Conservation (phyloP, 2,797 vertebrate genomes). For the Yasuhikotakia modesta region DNA sequence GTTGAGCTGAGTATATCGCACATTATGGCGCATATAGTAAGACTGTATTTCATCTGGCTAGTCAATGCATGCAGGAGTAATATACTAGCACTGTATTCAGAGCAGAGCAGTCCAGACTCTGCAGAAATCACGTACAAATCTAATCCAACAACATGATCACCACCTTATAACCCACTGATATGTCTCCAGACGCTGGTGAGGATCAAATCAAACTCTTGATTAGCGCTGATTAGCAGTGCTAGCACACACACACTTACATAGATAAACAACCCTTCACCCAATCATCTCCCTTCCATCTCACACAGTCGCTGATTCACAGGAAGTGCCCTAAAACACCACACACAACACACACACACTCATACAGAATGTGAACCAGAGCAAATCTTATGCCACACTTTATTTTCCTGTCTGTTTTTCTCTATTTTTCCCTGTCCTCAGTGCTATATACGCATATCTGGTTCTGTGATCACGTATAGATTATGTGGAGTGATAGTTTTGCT, state of each 20-base stretch:
- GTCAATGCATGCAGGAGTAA: background rate
- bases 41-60: background rate
- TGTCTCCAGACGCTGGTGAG: background rate
- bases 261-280: background rate
- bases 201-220: conserved; percentile 5
- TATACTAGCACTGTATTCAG: background rate
- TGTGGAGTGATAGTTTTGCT: background rate
- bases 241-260: background rate
- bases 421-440: background rate
- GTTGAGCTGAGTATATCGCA: background rate
- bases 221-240: background rate
- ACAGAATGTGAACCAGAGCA: background rate
- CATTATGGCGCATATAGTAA: background rate
- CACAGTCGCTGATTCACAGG: conserved; percentile 6
- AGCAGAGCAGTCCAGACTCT: background rate
- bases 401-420: no score
- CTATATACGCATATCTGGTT: background rate
- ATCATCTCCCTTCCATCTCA: background rate
- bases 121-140: background rate
- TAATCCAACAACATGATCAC: background rate
- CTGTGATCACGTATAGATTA: background rate
- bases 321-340: conserved; percentile 40
- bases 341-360: conserved; percentile 24
- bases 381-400: no score
- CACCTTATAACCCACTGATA: conserved; percentile 1